Evolutionary conservation across 2,113 vertebrate species (phyloP), one percentile per base, ranked within the genome.

Genomic region (Lutjanus erythropterus): DNA sequence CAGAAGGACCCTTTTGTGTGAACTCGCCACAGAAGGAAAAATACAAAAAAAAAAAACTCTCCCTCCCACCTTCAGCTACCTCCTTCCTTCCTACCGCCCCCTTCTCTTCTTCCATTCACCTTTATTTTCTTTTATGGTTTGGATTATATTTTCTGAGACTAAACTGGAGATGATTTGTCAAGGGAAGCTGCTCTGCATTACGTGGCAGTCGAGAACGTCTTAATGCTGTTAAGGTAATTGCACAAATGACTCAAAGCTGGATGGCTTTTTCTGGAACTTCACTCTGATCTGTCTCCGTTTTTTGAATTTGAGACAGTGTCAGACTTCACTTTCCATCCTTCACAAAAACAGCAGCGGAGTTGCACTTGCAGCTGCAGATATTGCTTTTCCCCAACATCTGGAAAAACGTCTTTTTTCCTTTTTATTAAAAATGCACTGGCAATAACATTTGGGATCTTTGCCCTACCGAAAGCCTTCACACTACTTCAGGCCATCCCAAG

Each of bases 1-100:
- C 89, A 92, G 89, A 92, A 86, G 86, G 86, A 85, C 86, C 87
- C 85, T 91, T 92, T 94, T 94, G 87, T 95, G 88, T 87, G 88
- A 92, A 87, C 74, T 83, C 50, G 42, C 89, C 82, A 88, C 89
- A 85, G 84, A 89, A 88, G 76, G 85, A 89, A 92, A 92, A 92
- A 91, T 85, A 89, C 66, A 76, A 80, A 75, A 76, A n/a, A n/a
- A 79, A 77, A 79, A 78, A 53, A 50, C 72, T 77, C 64, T 60
- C 77, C 78, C 84, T 83, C 81, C 83, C 47, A 67, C 67, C 74
- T 81, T 75, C 42, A 56, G 64, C 76, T 71, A 19, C 79, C 47
- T 81, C 65, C 55, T 72, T 84, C 68, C 68, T 68, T 79, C 59
- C 66, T 80, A 25, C 18, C 60, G 33, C 29, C 69, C 68, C 53